phyloP scores from a whole-genome alignment of 2,797 vertebrate genomes.

The Hylomyscus alleni region DNA sequence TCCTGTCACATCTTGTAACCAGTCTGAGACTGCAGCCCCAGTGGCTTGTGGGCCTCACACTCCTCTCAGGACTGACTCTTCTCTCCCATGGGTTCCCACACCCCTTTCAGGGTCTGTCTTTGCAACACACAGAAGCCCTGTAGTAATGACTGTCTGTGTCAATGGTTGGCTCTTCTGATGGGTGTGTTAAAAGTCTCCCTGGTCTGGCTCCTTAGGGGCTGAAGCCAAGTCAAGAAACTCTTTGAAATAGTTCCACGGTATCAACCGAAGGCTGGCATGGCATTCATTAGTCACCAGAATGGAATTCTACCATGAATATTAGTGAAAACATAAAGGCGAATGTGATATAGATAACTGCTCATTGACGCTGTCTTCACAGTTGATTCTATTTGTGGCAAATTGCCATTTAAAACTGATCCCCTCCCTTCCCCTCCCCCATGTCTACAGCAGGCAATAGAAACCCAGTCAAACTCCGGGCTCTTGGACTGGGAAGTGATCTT shows the following conservation, averaged over 20 bases:
- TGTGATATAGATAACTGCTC: neutral
- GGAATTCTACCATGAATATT: neutral
- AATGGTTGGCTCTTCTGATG: neutral
- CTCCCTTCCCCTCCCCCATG: neutral
- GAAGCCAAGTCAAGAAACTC: neutral
- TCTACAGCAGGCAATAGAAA: neutral
- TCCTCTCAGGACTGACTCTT: neutral
- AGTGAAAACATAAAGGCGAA: constrained; percentile 46
- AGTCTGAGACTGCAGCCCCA: neutral
- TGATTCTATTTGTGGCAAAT: neutral
- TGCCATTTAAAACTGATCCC: neutral
- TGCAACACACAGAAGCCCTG: neutral
- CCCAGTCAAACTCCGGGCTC: neutral
- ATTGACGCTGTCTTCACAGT: neutral
- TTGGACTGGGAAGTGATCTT: neutral
- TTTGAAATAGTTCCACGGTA: neutral
- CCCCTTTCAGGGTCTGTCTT: neutral
- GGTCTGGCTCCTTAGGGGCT: neutral
- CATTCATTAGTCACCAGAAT: neutral
- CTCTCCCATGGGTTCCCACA: neutral
- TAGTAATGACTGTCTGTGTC: neutral
- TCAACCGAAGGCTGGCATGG: neutral
- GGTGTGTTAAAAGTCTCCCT: neutral
- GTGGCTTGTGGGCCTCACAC: neutral
- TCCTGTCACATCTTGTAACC: neutral